Conservation (phyloP, 2,113 vertebrate genomes). For the Mesocricetus auratus region DNA sequence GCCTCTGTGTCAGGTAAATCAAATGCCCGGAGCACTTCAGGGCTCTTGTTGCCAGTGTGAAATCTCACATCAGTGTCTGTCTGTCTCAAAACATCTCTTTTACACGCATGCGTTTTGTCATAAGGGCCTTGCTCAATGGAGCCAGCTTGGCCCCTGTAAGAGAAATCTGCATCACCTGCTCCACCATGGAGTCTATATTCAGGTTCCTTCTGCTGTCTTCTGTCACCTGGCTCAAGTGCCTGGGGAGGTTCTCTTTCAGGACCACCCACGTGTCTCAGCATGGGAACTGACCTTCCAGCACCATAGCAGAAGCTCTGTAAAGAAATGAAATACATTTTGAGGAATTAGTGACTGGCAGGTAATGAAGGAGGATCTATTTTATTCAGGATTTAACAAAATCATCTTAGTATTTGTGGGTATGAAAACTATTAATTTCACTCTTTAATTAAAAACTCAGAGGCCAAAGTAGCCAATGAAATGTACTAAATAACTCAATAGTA, state of each 20-base stretch:
- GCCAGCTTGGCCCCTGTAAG: not conserved
- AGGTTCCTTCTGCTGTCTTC: not conserved
- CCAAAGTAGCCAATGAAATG: constrained; percentile 8
- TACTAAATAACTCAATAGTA: constrained; percentile 10
- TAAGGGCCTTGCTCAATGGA: not conserved
- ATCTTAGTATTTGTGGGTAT: not conserved
- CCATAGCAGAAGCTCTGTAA: constrained; percentile 86
- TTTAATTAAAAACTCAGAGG: not conserved
- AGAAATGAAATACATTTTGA: constrained; percentile 27
- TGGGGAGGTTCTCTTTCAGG: constrained; percentile 45
- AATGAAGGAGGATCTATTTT: not conserved
- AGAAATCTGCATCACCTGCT: constrained; percentile 57
- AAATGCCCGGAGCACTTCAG: not conserved
- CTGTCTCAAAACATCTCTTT: constrained; percentile 78
- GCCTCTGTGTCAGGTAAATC: constrained; percentile 47
- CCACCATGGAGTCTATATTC: constrained; percentile 24
- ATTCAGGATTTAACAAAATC: constrained; percentile 12
- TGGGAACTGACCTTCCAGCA: constrained; percentile 83
- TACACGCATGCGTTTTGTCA: constrained; percentile 69
- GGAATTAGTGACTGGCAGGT: not conserved
- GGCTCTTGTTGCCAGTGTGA: constrained; percentile 64
- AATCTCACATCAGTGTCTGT: constrained; percentile 19
- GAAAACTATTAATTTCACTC: constrained; percentile 6
- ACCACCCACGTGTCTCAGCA: constrained; percentile 77
- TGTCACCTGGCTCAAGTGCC: constrained; percentile 58